Evolutionary conservation across 2,113 vertebrate species (phyloP).

Genomic region (Pica pica): DNA sequence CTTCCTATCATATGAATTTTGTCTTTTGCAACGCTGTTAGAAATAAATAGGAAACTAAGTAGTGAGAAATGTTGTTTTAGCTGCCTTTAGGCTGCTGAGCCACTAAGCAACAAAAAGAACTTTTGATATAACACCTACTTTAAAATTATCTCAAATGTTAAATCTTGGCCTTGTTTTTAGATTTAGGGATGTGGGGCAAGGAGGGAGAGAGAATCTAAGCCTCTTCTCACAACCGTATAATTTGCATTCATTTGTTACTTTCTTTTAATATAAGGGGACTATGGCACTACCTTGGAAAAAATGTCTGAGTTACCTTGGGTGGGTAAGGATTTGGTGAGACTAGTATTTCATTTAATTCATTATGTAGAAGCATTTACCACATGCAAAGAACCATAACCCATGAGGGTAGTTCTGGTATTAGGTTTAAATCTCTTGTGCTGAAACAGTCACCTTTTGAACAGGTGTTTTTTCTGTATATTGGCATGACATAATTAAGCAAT

Average conservation of each 20-base stretch:
- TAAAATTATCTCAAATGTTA: neutral
- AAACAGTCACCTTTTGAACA: neutral
- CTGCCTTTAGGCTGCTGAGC: neutral
- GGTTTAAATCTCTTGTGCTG: neutral
- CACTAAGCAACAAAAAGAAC: neutral
- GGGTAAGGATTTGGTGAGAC: neutral
- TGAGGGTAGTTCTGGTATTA: neutral
- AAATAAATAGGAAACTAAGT: neutral
- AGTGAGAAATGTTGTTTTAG: neutral
- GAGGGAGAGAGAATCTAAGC: neutral
- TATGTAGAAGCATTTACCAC: neutral
- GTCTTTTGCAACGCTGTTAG: neutral
- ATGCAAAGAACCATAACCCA: neutral
- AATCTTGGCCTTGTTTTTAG: neutral
- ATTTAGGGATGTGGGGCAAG: neutral
- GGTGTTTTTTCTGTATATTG: neutral
- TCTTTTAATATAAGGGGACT: neutral
- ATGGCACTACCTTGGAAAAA: neutral
- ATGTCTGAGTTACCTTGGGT: neutral
- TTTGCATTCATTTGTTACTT: neutral
- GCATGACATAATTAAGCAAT: neutral
- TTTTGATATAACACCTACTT: neutral
- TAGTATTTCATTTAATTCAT: neutral
- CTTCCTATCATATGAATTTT: neutral
- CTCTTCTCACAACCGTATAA: neutral